Conservation (phyloP, 1,140 invertebrate species). For the Hirudo medicinalis region DNA sequence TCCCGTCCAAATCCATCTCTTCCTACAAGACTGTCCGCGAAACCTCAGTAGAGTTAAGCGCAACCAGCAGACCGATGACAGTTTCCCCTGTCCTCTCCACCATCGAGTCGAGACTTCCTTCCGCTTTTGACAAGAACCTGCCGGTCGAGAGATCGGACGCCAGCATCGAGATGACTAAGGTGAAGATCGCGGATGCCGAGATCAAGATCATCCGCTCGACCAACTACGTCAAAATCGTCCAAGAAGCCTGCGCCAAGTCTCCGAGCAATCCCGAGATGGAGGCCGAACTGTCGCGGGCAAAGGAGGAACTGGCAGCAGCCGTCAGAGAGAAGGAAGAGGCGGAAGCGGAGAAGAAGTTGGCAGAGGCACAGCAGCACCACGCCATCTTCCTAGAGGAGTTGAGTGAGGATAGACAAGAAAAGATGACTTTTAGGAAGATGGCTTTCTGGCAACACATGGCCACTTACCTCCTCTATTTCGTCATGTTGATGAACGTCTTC, state of each 20-base stretch:
- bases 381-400: slow-evolving; percentile 23
- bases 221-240: slow-evolving; percentile 24
- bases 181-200: slow-evolving; percentile 22
- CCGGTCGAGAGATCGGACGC: slow-evolving; percentile 21
- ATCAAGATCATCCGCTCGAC: slow-evolving; percentile 23
- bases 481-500: slow-evolving; percentile 20
- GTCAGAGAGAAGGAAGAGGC: slow-evolving; percentile 22
- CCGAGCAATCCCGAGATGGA: slow-evolving; percentile 22
- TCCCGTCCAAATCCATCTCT: slow-evolving; percentile 3
- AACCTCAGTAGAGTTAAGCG: slow-evolving; percentile 2
- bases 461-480: slow-evolving; percentile 16
- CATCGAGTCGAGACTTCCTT: slow-evolving; percentile 7
- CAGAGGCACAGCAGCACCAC: slow-evolving; percentile 23
- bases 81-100: background rate
- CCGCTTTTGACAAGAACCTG: background rate
- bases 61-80: background rate
- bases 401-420: slow-evolving; percentile 22
- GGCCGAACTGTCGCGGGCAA: slow-evolving; percentile 16
- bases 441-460: slow-evolving; percentile 20
- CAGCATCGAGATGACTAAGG: slow-evolving; percentile 21
- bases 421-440: slow-evolving; percentile 20
- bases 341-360: slow-evolving; percentile 23
- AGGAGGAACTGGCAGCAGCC: slow-evolving; percentile 19
- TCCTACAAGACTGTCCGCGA: slow-evolving; percentile 6
- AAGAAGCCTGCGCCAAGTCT: slow-evolving; percentile 22